Evolutionary conservation across 1,140 invertebrate species (phyloP).

Genomic region (Ganaspis sp.): DNA sequence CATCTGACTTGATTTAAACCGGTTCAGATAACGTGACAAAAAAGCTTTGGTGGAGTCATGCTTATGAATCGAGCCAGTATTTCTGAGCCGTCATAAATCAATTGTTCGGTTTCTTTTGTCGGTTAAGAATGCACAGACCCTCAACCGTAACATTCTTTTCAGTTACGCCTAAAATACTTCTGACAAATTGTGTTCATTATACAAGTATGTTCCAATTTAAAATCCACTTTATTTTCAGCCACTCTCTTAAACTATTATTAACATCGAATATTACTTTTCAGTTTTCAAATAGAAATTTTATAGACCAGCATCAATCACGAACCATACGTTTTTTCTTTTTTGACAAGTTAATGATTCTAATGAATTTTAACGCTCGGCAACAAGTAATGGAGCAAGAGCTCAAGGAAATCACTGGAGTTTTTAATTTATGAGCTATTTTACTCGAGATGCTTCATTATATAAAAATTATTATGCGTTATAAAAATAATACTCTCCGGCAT

Average conservation of each 20-base stretch:
- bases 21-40: constrained; percentile 18
- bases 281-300: constrained; percentile 7
- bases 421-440: too few species aligned
- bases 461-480: too few species aligned
- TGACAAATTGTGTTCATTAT: constrained; percentile 27
- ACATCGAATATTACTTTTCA: not conserved
- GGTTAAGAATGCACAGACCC: constrained; percentile 10
- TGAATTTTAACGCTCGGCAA: not conserved
- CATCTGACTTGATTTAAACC: constrained; percentile 28
- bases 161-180: constrained; percentile 11
- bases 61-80: constrained; percentile 8
- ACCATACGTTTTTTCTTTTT: not conserved
- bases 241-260: constrained; percentile 3
- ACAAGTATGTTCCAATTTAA: constrained; percentile 2
- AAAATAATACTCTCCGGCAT: too few species aligned
- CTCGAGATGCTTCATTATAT: too few species aligned
- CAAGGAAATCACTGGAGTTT: too few species aligned
- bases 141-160: constrained; percentile 6
- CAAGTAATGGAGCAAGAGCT: too few species aligned
- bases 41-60: constrained; percentile 18
- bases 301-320: not conserved
- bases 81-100: constrained; percentile 28
- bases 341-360: not conserved
- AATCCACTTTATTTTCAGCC: not conserved
- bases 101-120: constrained; percentile 28